Evolutionary conservation across 2,797 vertebrate genomes (phyloP), one percentile per base, ranked within the genome.

Genomic region (Emys orbicularis): DNA sequence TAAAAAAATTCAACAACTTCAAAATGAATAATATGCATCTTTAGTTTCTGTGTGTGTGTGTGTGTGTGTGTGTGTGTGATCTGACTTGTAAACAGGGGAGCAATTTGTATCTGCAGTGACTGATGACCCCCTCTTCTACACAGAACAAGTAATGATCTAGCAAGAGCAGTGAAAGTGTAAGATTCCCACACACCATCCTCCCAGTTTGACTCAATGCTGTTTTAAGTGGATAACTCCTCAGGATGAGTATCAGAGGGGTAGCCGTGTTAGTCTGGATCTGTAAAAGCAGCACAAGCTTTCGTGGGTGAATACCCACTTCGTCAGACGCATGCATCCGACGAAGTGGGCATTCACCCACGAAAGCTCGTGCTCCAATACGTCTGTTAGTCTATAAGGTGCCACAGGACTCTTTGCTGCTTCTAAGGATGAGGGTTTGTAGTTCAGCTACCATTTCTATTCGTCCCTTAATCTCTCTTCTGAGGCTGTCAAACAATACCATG

Each of bases 171-270:
- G 27, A 59, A 44, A 95, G 84, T 81, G 52, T 54, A 97, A 92
- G 65, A 80, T 92, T 85, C 23, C 34, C 79, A 1, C 49, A n/a
- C 2, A 84, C 21, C 9, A 74, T 76, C 12, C 59, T 79, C 16
- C 37, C 93, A 94, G 92, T 94, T 93, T 90, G 34, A 37, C 93
- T 81, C 4, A 37, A 52, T 54, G 65, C 74, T 79, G 19, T 84
- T 94, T 90, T 84, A 41, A 72, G 10, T 12, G 9, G n/a, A 72
- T 23, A 72, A 72, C 18, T 23, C 41, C 65, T 41, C 79, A 76
- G 92, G 27, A 87, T 56, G 91, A 87, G 37, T 44, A 44, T 44
- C 44, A 44, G 44, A 44, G 44, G 44, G 44, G 41, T 41, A 41
- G 41, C 41, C 44, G 44, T 44, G 44, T 44, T 44, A 44, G 44